Conservation (phyloP, 2,888 invertebrate genomes). For the Hydriomena furcata region DNA sequence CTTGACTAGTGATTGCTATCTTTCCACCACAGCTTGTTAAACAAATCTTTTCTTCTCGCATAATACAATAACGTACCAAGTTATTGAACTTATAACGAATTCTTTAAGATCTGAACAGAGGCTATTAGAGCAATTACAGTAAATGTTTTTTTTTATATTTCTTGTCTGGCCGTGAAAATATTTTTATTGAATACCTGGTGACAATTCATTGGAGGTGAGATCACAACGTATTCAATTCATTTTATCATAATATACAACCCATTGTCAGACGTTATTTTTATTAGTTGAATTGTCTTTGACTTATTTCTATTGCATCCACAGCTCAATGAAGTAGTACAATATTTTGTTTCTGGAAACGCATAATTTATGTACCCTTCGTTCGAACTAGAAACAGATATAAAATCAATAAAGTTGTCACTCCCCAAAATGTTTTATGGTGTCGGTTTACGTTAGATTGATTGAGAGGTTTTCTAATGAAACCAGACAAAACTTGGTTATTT, state of each 20-base stretch:
- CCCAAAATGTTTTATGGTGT: too few species aligned
- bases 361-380: background rate
- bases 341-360: too few species aligned
- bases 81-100: constrained; percentile 8
- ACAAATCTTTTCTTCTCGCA: constrained; percentile 2
- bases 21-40: background rate
- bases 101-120: constrained; percentile 33
- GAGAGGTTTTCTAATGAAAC: too few species aligned
- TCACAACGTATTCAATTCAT: constrained; percentile 13
- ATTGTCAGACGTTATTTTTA: constrained; percentile 25
- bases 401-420: too few species aligned
- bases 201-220: constrained; percentile 29
- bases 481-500: too few species aligned
- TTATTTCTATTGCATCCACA: constrained; percentile 5
- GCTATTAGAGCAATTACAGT: constrained; percentile 40
- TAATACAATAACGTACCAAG: background rate
- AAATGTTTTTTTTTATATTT: constrained; percentile 36
- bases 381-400: too few species aligned
- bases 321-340: background rate
- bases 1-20: constrained; percentile 12
- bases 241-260: constrained; percentile 24
- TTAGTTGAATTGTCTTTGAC: constrained; percentile 4
- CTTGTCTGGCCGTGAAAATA: constrained; percentile 42
- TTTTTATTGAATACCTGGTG: constrained; percentile 32
- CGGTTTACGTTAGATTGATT: too few species aligned